These are phyloP conservation scores for Drosophila paracracens DNA, from an alignment of 2,888 invertebrate genomes.

Conservation along the genomic window DNA sequence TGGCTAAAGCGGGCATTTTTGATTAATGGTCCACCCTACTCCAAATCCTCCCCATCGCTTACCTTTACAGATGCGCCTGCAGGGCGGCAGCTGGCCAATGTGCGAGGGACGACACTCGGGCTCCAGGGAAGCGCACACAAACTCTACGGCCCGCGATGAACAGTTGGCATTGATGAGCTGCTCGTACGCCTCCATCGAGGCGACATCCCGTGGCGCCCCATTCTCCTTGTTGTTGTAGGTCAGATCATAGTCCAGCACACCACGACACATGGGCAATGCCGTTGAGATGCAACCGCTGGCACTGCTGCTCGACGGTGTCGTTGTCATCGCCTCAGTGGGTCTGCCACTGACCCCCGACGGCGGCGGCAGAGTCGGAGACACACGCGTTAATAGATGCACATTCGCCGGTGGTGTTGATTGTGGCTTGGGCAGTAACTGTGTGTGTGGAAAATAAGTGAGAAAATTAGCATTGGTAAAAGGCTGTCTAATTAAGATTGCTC, in stretches of 20 bases:
- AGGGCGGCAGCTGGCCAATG: constrained; percentile 87
- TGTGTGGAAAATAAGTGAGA: background rate
- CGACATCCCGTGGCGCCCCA: constrained; percentile 66
- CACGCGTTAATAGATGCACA: constrained; percentile 77
- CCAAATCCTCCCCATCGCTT: constrained; percentile 18
- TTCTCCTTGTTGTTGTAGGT: constrained; percentile 85
- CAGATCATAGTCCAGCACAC: constrained; percentile 89
- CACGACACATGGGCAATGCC: constrained; percentile 86
- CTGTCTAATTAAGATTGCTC: background rate
- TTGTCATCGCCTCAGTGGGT: constrained; percentile 74
- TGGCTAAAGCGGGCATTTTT: constrained; percentile 84
- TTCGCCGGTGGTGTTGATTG: constrained; percentile 61
- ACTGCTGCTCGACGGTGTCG: constrained; percentile 52
- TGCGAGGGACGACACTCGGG: constrained; percentile 89
- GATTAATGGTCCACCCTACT: constrained; percentile 14
- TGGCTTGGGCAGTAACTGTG: constrained; percentile 57
- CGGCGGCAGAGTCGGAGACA: constrained; percentile 89
- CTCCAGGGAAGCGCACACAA: constrained; percentile 88
- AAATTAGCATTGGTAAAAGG: background rate
- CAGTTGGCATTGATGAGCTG: constrained; percentile 88
- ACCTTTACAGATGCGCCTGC: constrained; percentile 89
- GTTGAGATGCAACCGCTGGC: constrained; percentile 83
- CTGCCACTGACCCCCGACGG: constrained; percentile 68
- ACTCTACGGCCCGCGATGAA: constrained; percentile 87
- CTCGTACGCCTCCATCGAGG: constrained; percentile 86